Evolutionary conservation across 2,888 invertebrate genomes (phyloP), one percentile per base, ranked within the genome.

Genomic region (Orchesella flavescens): DNA sequence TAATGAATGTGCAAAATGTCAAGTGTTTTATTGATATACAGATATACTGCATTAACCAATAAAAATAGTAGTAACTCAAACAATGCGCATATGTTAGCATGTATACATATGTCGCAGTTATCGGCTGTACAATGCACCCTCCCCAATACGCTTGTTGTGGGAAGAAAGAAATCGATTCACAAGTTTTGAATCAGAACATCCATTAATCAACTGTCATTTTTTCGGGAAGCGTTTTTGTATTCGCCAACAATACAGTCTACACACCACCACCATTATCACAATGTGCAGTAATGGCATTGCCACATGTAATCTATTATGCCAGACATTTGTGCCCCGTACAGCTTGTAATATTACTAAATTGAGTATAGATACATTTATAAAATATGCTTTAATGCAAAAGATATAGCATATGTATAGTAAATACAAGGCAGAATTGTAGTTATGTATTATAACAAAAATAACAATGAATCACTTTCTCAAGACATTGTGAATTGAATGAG

Each of bases 161-260:
- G 68, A n/a, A n/a, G n/a, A n/a, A n/a, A 59, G 46, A 77, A 57
- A 68, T 68, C 77, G 59, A 68, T 77, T 77, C n/a, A n/a, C 17
- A 57, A n/a, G 10, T 19, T 53, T 53, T n/a, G 53, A 53, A 21
- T 57, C 15, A 34, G 57, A 68, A 57, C 44, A 43, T 4, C 24
- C 68, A 77, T 77, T 77, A 77, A 77, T 77, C 77, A 77, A 68
- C 21, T 69, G 76, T 77, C 77, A 77, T 77, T 68, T 55, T 34
- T 68, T 77, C 43, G 66, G 55, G 53, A 77, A 77, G 23, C 19
- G 24, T 53, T 75, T 57, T 72, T 23, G 9, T 43, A 55, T 19
- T 4, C 34, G 34, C 34, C 34, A 34, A 34, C 34, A 34, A 34
- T 34, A 34, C 34, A 34, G 3, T 57, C 23, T 24, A 57, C 15